Conservation (phyloP, 2,888 invertebrate species). For the Cosmia pyralina region DNA sequence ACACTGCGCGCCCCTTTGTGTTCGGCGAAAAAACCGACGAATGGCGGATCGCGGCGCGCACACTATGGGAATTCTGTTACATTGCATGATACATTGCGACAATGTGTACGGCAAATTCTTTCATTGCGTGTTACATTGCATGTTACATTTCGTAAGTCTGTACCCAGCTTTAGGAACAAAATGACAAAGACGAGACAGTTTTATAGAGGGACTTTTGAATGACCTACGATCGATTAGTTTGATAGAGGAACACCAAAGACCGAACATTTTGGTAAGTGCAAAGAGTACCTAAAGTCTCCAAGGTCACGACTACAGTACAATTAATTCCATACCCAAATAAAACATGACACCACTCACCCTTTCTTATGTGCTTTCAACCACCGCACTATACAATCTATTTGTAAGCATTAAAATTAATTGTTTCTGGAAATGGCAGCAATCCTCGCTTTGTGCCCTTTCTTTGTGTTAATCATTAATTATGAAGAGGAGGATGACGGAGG, state of each 20-base stretch:
- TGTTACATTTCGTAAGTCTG: no score
- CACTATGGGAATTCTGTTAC: no score
- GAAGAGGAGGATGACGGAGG: conserved; percentile 15
- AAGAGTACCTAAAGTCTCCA: background rate
- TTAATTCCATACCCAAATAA: conserved; percentile 21
- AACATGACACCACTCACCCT: conserved; percentile 16
- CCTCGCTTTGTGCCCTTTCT: conserved; percentile 12
- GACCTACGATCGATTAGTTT: background rate
- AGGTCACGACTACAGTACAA: background rate
- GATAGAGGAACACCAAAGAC: background rate
- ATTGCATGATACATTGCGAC: no score
- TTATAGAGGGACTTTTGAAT: background rate
- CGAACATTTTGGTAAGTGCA: background rate
- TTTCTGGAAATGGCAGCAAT: conserved; percentile 16
- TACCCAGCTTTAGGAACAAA: no score
- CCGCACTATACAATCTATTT: conserved; percentile 37
- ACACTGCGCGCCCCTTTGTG: no score
- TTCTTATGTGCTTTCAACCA: conserved; percentile 10
- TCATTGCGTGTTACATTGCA: no score
- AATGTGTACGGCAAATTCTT: no score
- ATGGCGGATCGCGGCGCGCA: no score
- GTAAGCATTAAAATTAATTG: conserved; percentile 51
- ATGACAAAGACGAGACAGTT: background rate
- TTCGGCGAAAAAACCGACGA: no score
- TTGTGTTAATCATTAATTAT: conserved; percentile 35